These are phyloP conservation scores for Bacillus rossius DNA, from an alignment of 1,140 invertebrate genomes.

Conservation along the genomic window DNA sequence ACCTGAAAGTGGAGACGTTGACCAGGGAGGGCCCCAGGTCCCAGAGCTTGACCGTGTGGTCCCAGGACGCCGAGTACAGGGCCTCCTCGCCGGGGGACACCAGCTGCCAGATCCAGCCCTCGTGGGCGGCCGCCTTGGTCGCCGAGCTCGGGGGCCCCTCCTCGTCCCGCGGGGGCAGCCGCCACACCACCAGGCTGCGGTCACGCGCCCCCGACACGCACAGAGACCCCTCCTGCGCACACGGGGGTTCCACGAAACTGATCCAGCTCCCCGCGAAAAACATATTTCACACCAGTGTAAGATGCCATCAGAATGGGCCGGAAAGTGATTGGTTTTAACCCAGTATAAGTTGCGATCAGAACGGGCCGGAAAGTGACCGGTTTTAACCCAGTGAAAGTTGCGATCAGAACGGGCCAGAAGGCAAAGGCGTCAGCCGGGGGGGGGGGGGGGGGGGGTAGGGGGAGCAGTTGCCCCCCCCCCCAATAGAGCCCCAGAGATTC, in stretches of 20 bases:
- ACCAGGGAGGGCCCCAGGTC: not conserved
- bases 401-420: too few species aligned
- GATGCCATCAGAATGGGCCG: not conserved
- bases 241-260: not conserved
- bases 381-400: too few species aligned
- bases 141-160: not conserved
- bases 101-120: constrained; percentile 43
- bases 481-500: too few species aligned
- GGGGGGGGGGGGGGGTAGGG: too few species aligned
- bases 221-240: constrained; percentile 29
- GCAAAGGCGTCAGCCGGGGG: too few species aligned
- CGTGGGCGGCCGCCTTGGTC: constrained; percentile 27
- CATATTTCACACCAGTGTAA: too few species aligned
- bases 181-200: constrained; percentile 33
- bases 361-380: too few species aligned
- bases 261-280: not conserved
- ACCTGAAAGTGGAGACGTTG: too few species aligned
- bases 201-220: constrained; percentile 41
- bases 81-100: constrained; percentile 32
- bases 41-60: constrained; percentile 38
- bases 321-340: not conserved
- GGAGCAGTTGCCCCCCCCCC: too few species aligned
- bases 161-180: constrained; percentile 22
- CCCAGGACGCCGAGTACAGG: constrained; percentile 42
- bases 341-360: too few species aligned